Conservation (phyloP, 2,888 invertebrate genomes). For the Sphaerophoria taeniata region DNA sequence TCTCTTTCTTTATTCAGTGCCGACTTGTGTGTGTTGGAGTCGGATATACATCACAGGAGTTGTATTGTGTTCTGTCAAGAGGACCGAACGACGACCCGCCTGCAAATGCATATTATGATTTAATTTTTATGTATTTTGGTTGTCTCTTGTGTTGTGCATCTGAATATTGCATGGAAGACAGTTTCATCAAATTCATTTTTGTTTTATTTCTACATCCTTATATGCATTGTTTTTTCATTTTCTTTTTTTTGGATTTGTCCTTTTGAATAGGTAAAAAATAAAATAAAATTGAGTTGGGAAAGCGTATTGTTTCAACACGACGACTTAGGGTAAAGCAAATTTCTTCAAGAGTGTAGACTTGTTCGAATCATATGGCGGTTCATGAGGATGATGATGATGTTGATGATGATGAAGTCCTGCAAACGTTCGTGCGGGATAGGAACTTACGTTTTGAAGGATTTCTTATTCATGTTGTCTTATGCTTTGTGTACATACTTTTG, state of each 20-base stretch:
- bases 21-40: too few relatives aligned
- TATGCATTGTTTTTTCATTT: slow-evolving; percentile 7
- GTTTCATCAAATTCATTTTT: slow-evolving; percentile 58
- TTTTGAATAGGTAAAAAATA: neutral
- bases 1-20: neutral
- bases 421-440: neutral
- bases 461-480: too few relatives aligned
- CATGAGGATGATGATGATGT: neutral
- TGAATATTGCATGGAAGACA: slow-evolving; percentile 58
- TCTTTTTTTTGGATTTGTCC: neutral
- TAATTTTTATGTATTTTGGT: slow-evolving; percentile 52
- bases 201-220: slow-evolving; percentile 45
- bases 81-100: neutral
- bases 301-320: slow-evolving; percentile 19
- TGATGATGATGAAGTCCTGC: neutral
- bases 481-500: neutral
- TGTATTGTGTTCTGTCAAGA: slow-evolving; percentile 20
- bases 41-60: too few relatives aligned
- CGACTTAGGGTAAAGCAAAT: slow-evolving; percentile 10
- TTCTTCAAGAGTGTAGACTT: slow-evolving; percentile 33
- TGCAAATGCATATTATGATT: slow-evolving; percentile 57
- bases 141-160: slow-evolving; percentile 44
- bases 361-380: neutral
- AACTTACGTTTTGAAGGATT: neutral
- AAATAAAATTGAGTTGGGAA: neutral